Percentiles rank a stretch among this genome's conserved stretches.
Evolutionary conservation across 2,888 invertebrate species (phyloP).

Genomic region (Melieria omissa): DNA sequence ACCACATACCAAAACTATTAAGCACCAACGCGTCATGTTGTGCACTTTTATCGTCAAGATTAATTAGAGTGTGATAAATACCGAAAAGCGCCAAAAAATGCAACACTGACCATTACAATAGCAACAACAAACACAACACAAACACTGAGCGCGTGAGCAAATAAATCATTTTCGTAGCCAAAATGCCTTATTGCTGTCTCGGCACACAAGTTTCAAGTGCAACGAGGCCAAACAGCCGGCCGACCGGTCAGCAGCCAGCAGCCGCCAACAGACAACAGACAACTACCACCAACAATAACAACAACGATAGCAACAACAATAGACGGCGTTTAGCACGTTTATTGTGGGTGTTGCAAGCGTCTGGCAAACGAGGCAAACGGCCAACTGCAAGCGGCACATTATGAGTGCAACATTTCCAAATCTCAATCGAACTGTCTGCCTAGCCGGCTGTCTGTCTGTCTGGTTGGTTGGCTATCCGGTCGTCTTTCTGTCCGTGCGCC

Average conservation of each 20-base stretch:
- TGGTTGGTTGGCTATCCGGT: not conserved
- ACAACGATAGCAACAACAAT: slow-evolving; percentile 13
- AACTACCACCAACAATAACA: slow-evolving; percentile 13
- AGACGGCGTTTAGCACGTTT: slow-evolving; percentile 50
- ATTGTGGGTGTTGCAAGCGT: slow-evolving; percentile 64
- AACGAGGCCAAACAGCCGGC: slow-evolving; percentile 47
- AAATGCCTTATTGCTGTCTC: slow-evolving; percentile 21
- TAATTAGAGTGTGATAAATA: slow-evolving; percentile 52
- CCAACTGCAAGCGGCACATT: not conserved
- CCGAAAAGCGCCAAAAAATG: slow-evolving; percentile 34
- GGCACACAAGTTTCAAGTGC: slow-evolving; percentile 59
- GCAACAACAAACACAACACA: slow-evolving; percentile 27
- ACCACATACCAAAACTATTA: slow-evolving; percentile 41
- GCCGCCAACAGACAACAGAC: slow-evolving; percentile 14
- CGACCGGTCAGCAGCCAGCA: slow-evolving; percentile 49
- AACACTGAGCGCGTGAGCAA: slow-evolving; percentile 61
- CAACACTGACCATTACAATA: slow-evolving; percentile 15
- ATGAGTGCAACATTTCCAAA: slow-evolving; percentile 11
- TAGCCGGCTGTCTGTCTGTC: not conserved
- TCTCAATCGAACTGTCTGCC: slow-evolving; percentile 37
- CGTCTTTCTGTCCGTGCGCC: not conserved
- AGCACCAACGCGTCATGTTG: slow-evolving; percentile 32
- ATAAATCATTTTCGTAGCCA: slow-evolving; percentile 59
- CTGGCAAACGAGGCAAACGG: slow-evolving; percentile 43
- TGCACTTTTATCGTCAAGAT: slow-evolving; percentile 43